Percentiles rank a stretch among this genome's conserved stretches.
Evolutionary conservation across 1,140 invertebrate genomes (phyloP).

Genomic region (Drosophila carrolli): DNA sequence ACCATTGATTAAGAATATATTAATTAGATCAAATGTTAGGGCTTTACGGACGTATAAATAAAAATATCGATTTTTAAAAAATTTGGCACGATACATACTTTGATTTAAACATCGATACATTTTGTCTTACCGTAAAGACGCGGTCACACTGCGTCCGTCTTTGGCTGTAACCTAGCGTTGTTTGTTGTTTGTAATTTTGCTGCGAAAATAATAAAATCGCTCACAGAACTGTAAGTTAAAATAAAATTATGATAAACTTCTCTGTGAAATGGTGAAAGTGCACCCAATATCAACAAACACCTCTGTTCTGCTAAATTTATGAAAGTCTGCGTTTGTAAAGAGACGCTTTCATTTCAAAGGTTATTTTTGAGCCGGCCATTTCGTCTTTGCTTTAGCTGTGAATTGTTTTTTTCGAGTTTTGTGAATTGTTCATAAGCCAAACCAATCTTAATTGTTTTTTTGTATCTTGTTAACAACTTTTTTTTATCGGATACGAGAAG

Average conservation of each 20-base stretch:
- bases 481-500: slow-evolving; percentile 4
- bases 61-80: too few relatives aligned
- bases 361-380: slow-evolving; percentile 29
- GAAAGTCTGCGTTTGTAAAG: slow-evolving; percentile 47
- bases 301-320: slow-evolving; percentile 15
- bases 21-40: too few relatives aligned
- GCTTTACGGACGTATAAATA: too few relatives aligned
- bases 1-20: too few relatives aligned
- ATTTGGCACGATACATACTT: too few relatives aligned
- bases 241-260: not conserved
- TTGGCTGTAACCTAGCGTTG: slow-evolving; percentile 28
- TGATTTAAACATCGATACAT: too few relatives aligned
- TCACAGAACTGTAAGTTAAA: slow-evolving; percentile 30
- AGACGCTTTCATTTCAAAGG: slow-evolving; percentile 66
- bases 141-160: too few relatives aligned
- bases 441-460: not conserved
- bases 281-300: not conserved
- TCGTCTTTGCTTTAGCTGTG: slow-evolving; percentile 4
- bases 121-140: too few relatives aligned
- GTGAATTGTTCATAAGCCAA: not conserved
- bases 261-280: not conserved
- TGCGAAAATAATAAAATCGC: slow-evolving; percentile 19
- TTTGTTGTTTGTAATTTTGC: slow-evolving; percentile 42
- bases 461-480: not conserved
- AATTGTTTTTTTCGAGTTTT: not conserved